Evolutionary conservation across 2,113 vertebrate species (phyloP).

Genomic region (Anhinga anhinga): DNA sequence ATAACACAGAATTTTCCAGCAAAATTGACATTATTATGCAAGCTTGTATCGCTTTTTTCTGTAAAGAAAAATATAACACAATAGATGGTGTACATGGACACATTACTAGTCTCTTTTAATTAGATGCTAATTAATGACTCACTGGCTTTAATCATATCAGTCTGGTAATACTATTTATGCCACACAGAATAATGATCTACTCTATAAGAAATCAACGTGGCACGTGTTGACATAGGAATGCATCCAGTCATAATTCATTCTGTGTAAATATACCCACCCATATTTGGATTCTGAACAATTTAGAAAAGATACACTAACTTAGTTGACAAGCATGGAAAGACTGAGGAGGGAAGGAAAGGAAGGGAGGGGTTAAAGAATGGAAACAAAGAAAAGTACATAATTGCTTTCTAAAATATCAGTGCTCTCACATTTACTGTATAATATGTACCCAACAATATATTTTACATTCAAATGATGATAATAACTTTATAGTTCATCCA

Average conservation of each 20-base stretch:
- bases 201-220: constrained; percentile 69
- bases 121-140: constrained; percentile 77
- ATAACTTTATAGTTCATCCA: neutral
- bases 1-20: neutral
- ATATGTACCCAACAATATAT: neutral
- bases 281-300: constrained; percentile 65
- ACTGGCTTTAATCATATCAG: constrained; percentile 73
- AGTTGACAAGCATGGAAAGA: neutral
- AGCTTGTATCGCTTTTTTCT: constrained; percentile 28
- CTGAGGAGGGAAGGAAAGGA: neutral
- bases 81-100: constrained; percentile 48
- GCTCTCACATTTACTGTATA: neutral
- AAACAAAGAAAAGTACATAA: neutral
- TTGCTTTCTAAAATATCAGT: neutral
- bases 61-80: constrained; percentile 45
- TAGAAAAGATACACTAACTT: constrained; percentile 8
- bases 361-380: neutral
- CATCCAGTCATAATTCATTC: constrained; percentile 70
- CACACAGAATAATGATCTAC: constrained; percentile 74
- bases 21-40: neutral
- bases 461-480: neutral
- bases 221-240: constrained; percentile 70
- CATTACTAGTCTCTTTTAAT: constrained; percentile 70
- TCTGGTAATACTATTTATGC: constrained; percentile 75
- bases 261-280: constrained; percentile 69